Percentiles rank a stretch among this genome's conserved stretches.
phyloP scores from a whole-genome alignment of 2,113 vertebrate genomes.

The Agapornis roseicollis region DNA sequence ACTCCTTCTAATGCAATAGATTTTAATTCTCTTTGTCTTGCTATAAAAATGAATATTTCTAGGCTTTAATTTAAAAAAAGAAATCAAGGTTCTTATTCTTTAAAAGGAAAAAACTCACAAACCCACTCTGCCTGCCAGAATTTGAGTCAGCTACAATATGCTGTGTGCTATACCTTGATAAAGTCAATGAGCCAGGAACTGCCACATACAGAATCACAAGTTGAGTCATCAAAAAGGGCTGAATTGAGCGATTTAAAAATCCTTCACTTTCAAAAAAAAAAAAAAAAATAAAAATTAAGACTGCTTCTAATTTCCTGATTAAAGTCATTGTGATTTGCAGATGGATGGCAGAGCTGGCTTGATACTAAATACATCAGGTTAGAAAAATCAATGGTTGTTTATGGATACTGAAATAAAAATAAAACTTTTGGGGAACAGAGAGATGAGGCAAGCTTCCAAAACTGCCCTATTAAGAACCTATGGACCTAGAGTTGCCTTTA shows the following conservation, averaged over 20 bases:
- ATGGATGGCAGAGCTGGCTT: conserved; percentile 16
- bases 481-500: neutral
- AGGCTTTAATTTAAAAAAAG: neutral
- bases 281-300: neutral
- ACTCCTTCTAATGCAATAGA: neutral
- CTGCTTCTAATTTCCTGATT: conserved; percentile 43
- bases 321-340: conserved; percentile 20
- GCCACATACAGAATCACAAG: conserved; percentile 9
- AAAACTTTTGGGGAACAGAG: conserved; percentile 9
- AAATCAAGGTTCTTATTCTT: neutral
- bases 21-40: neutral
- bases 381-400: conserved; percentile 61
- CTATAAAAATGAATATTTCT: neutral
- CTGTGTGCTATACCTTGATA: neutral
- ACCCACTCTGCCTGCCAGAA: neutral
- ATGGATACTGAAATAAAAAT: conserved; percentile 46
- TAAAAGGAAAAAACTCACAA: neutral
- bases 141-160: conserved; percentile 33
- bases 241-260: conserved; percentile 24
- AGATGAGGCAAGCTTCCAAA: conserved; percentile 7
- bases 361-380: conserved; percentile 47
- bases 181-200: neutral
- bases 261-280: neutral
- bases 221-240: neutral
- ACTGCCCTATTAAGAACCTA: neutral